Percentiles rank a stretch among this genome's conserved stretches.
These are phyloP conservation scores for Rhagoletis zephyria DNA, from an alignment of 1,140 invertebrate species.

Conservation along the genomic window DNA sequence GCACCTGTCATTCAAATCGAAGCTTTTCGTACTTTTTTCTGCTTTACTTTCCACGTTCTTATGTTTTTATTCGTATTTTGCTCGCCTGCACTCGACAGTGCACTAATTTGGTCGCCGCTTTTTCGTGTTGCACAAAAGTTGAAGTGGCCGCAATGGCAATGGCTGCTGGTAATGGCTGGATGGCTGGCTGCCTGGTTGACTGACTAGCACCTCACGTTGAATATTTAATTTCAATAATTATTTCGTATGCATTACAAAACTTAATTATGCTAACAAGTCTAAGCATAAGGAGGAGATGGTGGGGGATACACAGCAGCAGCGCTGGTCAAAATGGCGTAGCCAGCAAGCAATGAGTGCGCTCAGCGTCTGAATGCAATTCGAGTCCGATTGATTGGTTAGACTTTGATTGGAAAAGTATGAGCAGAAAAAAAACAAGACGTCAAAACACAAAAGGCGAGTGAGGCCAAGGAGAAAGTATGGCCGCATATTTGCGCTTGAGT, in stretches of 20 bases:
- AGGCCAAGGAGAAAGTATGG: too few species aligned
- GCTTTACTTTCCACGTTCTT: background rate
- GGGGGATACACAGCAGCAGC: background rate
- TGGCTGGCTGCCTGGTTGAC: too few species aligned
- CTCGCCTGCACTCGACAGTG: background rate
- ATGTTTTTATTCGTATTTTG: background rate
- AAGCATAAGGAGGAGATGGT: background rate
- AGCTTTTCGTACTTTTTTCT: background rate
- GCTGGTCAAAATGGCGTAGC: conserved; percentile 5
- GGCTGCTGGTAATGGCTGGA: background rate
- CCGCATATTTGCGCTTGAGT: background rate
- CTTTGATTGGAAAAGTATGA: conserved; percentile 20
- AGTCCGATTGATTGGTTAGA: conserved; percentile 12
- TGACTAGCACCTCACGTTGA: background rate
- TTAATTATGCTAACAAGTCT: conserved; percentile 40
- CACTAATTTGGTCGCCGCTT: conserved; percentile 40
- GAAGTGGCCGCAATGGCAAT: conserved; percentile 49
- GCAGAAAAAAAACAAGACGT: background rate
- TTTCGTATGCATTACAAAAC: conserved; percentile 37
- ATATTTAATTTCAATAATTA: conserved; percentile 52
- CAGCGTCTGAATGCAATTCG: background rate
- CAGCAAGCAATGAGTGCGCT: background rate
- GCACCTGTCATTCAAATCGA: conserved; percentile 13
- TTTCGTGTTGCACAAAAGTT: conserved; percentile 46
- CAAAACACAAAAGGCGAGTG: background rate